Percentiles rank a stretch among this genome's conserved stretches.
phyloP scores from a whole-genome alignment of 2,888 invertebrate genomes.

The Keiferia lycopersicella region DNA sequence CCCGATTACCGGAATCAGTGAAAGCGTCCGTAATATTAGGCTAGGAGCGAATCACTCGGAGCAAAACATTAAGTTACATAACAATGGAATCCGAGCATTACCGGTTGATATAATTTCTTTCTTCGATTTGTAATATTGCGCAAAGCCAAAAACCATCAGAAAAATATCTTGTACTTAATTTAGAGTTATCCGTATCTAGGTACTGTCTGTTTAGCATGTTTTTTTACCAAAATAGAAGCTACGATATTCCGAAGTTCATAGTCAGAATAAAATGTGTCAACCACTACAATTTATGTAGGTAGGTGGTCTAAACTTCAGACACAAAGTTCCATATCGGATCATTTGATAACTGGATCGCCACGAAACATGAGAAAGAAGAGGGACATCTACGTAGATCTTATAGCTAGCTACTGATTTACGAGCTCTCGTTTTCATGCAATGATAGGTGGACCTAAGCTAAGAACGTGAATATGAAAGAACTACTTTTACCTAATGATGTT shows the following conservation, averaged over 20 bases:
- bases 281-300: too few species aligned
- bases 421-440: not conserved
- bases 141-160: not conserved
- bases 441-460: not conserved
- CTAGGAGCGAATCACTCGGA: constrained; percentile 5
- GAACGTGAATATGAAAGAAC: not conserved
- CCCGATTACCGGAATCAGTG: constrained; percentile 64
- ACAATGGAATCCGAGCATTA: constrained; percentile 19
- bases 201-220: too few species aligned
- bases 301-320: too few species aligned
- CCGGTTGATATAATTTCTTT: constrained; percentile 3
- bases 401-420: too few species aligned
- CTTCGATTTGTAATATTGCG: not conserved
- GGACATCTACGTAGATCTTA: too few species aligned
- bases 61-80: constrained; percentile 16
- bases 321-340: too few species aligned
- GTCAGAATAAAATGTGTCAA: too few species aligned
- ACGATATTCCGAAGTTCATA: too few species aligned
- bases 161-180: not conserved
- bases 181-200: not conserved
- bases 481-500: not conserved
- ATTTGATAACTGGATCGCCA: too few species aligned
- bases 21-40: constrained; percentile 52
- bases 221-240: too few species aligned
- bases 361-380: too few species aligned